These are phyloP conservation scores for Leptobrachium leishanense DNA, from an alignment of 2,113 vertebrate genomes.

Conservation along the genomic window DNA sequence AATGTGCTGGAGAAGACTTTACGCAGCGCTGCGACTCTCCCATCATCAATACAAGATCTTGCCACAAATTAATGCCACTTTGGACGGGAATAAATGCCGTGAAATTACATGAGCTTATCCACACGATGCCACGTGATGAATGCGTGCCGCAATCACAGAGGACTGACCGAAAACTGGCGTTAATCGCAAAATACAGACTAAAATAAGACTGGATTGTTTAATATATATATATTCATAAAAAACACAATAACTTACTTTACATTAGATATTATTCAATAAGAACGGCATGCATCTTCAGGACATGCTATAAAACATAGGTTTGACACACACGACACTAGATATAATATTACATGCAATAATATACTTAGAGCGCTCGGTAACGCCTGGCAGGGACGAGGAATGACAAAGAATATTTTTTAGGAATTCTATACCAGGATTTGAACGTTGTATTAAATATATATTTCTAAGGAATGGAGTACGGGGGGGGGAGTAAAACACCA, in stretches of 20 bases:
- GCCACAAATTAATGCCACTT: no score
- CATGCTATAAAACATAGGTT: slow-evolving; percentile 4
- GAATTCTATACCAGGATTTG: neutral
- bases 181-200: no score
- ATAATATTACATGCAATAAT: slow-evolving; percentile 27
- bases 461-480: neutral
- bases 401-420: no score
- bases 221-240: slow-evolving; percentile 39
- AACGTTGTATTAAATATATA: neutral
- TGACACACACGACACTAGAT: neutral
- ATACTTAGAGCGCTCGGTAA: neutral
- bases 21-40: no score
- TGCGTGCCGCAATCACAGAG: no score
- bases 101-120: no score
- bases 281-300: slow-evolving; percentile 23
- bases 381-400: neutral
- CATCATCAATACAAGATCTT: no score
- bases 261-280: slow-evolving; percentile 14
- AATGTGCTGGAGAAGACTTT: no score
- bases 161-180: no score
- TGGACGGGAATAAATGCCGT: no score
- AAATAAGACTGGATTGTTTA: neutral
- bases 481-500: neutral
- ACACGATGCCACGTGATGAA: no score
- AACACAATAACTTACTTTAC: slow-evolving; percentile 48